These are phyloP conservation scores for Narcine bancroftii DNA, from an alignment of 2,113 vertebrate genomes.

Conservation along the genomic window DNA sequence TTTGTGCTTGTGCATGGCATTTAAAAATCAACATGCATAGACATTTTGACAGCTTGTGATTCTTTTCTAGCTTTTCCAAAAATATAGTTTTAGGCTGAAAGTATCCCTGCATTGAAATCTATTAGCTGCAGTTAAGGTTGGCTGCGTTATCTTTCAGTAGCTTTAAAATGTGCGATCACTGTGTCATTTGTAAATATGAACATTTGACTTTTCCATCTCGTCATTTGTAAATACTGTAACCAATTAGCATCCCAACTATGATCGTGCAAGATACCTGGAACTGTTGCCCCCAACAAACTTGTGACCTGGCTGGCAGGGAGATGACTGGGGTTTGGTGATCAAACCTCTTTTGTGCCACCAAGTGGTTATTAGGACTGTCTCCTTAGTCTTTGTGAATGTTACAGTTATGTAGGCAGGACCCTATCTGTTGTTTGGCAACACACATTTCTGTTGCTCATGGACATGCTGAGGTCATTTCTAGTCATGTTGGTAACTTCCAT, in stretches of 20 bases:
- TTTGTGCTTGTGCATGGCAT: too few species aligned
- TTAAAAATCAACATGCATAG: too few species aligned
- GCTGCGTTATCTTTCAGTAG: neutral
- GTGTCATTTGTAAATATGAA: neutral
- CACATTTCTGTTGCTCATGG: neutral
- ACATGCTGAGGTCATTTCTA: neutral
- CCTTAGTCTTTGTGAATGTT: neutral
- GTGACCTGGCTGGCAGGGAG: too few species aligned
- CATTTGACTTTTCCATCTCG: neutral
- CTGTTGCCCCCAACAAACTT: too few species aligned
- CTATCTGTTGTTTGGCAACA: neutral
- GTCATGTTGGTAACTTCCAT: neutral
- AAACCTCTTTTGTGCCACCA: neutral
- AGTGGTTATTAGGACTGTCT: neutral
- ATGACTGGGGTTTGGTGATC: too few species aligned
- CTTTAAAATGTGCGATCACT: neutral
- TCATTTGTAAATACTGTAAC: neutral
- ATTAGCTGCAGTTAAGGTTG: neutral
- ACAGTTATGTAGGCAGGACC: neutral
- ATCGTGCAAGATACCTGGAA: neutral
- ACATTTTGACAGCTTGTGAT: too few species aligned
- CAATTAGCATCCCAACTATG: neutral
- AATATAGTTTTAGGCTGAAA: neutral
- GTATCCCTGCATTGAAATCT: neutral
- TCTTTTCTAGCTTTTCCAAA: neutral